Conservation (phyloP, 2,113 vertebrate species). For the Hypanus sabinus region DNA sequence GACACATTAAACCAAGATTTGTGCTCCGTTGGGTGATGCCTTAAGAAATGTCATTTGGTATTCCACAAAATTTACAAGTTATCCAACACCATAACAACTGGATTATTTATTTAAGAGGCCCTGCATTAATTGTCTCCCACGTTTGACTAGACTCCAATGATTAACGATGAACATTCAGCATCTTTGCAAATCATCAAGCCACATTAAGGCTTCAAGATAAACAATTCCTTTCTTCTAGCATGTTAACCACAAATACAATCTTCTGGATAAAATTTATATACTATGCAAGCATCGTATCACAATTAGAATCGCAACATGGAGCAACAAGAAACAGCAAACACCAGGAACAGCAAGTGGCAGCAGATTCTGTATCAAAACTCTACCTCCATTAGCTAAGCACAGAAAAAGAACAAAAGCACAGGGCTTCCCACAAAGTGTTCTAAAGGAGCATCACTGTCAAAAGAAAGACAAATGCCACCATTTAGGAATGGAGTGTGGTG, state of each 20-base stretch:
- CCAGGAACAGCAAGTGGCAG: background rate
- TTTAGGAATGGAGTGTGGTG: no score
- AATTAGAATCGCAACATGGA: background rate
- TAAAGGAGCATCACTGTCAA: background rate
- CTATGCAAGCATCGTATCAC: background rate
- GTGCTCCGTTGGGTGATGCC: background rate
- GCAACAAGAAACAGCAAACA: slow-evolving; percentile 2
- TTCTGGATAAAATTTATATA: background rate
- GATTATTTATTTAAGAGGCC: background rate
- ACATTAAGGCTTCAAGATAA: background rate
- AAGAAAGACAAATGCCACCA: background rate
- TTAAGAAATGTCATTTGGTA: background rate
- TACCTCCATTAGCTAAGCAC: background rate
- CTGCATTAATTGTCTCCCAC: background rate
- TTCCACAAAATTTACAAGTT: background rate
- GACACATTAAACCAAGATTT: background rate
- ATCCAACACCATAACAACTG: background rate
- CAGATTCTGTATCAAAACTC: background rate
- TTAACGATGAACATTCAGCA: background rate
- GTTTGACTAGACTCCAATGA: background rate
- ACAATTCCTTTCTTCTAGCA: background rate
- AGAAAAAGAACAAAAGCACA: background rate
- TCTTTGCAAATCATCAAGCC: background rate
- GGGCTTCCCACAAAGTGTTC: background rate
- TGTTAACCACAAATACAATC: slow-evolving; percentile 15